These are phyloP conservation scores for Garrulus glandarius DNA, from an alignment of 2,797 vertebrate genomes.

Conservation along the genomic window DNA sequence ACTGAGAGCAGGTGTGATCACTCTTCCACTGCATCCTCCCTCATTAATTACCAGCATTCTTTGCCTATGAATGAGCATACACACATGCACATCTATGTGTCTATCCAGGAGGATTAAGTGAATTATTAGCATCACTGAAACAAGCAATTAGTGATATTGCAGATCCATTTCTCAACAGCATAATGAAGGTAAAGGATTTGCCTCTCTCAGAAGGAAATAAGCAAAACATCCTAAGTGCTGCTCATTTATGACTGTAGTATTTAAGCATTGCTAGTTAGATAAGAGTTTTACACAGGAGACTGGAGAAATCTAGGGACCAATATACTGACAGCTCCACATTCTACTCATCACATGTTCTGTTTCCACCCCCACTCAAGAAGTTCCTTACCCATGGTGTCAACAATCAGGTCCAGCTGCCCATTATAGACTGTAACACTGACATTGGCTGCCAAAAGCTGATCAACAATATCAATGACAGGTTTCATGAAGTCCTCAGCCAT, in stretches of 20 bases:
- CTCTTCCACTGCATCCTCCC: neutral
- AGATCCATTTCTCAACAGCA: neutral
- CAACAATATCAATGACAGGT: slow-evolving; percentile 85
- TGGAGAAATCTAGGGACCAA: neutral
- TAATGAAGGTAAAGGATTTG: neutral
- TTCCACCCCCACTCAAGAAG: neutral
- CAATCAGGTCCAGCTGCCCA: slow-evolving; percentile 96
- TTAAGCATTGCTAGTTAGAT: neutral
- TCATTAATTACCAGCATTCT: neutral
- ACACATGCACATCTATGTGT: neutral
- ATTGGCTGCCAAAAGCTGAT: slow-evolving; percentile 82
- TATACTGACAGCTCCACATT: neutral
- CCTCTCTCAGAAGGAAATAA: neutral
- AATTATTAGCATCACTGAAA: neutral
- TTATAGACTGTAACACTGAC: slow-evolving; percentile 92
- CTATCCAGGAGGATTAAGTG: neutral
- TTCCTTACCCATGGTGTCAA: slow-evolving; percentile 91
- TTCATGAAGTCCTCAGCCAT: slow-evolving; percentile 96
- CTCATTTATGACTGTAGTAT: neutral
- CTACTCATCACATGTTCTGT: fast-evolving
- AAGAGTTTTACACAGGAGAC: neutral
- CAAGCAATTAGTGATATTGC: neutral
- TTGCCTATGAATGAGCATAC: neutral
- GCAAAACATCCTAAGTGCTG: neutral
- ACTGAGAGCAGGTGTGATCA: neutral